Conservation (phyloP, 2,113 vertebrate genomes). For the Loxodonta africana region DNA sequence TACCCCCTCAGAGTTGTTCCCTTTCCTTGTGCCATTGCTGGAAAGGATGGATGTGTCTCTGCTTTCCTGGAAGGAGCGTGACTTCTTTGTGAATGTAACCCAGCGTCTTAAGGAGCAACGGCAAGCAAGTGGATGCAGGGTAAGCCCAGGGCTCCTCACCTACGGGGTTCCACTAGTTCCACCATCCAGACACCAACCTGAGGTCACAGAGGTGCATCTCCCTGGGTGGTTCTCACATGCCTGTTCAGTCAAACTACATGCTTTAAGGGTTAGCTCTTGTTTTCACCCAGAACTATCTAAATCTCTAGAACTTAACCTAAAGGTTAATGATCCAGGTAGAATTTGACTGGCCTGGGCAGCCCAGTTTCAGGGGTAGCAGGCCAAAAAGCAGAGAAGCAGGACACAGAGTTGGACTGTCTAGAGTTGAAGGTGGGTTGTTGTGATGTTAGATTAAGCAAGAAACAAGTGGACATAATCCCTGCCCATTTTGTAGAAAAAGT, state of each 20-base stretch:
- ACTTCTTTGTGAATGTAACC: slow-evolving; percentile 87
- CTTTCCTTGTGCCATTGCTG: slow-evolving; percentile 83
- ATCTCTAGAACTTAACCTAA: background rate
- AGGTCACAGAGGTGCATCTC: no score
- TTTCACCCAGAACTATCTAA: background rate
- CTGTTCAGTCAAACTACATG: no score
- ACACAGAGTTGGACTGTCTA: background rate
- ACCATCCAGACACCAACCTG: background rate
- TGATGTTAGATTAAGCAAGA: background rate
- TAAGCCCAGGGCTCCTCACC: slow-evolving; percentile 67
- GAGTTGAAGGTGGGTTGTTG: background rate
- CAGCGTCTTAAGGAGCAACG: slow-evolving; percentile 88
- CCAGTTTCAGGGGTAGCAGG: background rate
- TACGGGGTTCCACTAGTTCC: no score
- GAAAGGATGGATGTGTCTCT: slow-evolving; percentile 87
- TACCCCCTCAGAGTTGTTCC: slow-evolving; percentile 87
- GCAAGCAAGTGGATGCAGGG: slow-evolving; percentile 15
- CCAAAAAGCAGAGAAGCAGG: background rate
- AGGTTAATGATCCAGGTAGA: no score
- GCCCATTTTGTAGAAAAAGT: background rate
- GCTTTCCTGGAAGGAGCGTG: slow-evolving; percentile 76
- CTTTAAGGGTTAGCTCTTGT: no score
- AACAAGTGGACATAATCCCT: background rate
- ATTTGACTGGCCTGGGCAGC: background rate
- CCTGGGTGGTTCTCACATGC: background rate